Percentiles rank a stretch among this genome's conserved stretches.
Conservation (phyloP, 2,113 vertebrate species). For the Siphamia tubifer region DNA sequence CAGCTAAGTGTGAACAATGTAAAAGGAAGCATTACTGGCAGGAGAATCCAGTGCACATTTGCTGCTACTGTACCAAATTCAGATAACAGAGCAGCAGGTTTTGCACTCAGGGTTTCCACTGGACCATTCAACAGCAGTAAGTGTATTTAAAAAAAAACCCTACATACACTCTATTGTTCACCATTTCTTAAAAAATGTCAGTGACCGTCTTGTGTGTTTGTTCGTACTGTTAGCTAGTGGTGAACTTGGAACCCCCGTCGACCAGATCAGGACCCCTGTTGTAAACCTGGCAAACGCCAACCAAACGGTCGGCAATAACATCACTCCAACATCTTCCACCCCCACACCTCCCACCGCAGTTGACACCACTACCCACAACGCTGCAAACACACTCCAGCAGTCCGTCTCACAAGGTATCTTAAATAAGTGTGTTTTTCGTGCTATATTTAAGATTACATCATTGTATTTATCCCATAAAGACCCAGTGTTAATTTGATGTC, state of each 20-base stretch:
- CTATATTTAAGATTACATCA: no score
- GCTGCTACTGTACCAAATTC: neutral
- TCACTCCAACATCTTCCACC: neutral
- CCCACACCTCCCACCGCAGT: neutral
- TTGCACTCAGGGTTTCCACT: rapidly evolving
- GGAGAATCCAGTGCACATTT: conserved; percentile 48
- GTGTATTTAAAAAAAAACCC: neutral
- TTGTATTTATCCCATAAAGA: no score
- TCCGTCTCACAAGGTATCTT: conserved; percentile 43
- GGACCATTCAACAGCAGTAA: conserved; percentile 26
- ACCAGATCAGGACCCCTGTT: rapidly evolving
- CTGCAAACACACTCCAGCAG: conserved; percentile 16
- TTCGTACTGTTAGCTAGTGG: conserved; percentile 3
- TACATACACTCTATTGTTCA: neutral
- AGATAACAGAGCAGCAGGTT: rapidly evolving
- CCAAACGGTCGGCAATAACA: neutral
- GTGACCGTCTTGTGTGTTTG: neutral
- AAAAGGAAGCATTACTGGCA: neutral
- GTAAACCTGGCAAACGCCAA: conserved; percentile 17
- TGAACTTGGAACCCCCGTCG: rapidly evolving
- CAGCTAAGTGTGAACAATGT: conserved; percentile 32
- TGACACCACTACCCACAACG: neutral
- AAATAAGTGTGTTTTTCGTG: rapidly evolving
- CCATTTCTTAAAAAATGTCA: neutral
- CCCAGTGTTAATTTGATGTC: no score